phyloP scores from a whole-genome alignment of 1,140 invertebrate genomes.

The Lepidurus packardi region DNA sequence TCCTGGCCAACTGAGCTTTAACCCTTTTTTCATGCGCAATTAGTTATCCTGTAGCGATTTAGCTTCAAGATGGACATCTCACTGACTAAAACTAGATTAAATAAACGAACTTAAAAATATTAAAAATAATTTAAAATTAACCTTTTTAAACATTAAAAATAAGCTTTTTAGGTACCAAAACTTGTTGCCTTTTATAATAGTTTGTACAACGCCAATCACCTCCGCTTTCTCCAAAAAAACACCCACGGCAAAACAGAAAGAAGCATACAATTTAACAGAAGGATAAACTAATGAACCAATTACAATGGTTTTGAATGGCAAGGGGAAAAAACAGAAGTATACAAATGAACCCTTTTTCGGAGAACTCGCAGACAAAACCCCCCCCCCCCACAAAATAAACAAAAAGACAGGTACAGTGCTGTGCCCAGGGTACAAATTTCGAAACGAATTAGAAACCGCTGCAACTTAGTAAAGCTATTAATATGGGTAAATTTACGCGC shows the following conservation, averaged over 20 bases:
- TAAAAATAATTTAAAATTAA: too few relatives aligned
- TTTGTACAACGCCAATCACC: slow-evolving; percentile 21
- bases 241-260: slow-evolving; percentile 15
- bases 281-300: not conserved
- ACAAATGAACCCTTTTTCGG: slow-evolving; percentile 2
- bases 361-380: not conserved
- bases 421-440: slow-evolving; percentile 11
- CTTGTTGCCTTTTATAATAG: slow-evolving; percentile 14
- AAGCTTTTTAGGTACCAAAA: not conserved
- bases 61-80: too few relatives aligned
- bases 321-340: not conserved
- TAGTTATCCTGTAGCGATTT: too few relatives aligned
- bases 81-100: too few relatives aligned
- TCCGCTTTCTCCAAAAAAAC: not conserved
- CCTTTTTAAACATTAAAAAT: too few relatives aligned
- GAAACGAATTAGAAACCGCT: not conserved
- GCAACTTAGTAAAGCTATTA: not conserved
- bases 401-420: slow-evolving; percentile 19
- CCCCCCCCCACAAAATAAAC: too few relatives aligned
- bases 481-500: not conserved
- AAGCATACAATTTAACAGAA: slow-evolving; percentile 9
- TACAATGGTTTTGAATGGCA: slow-evolving; percentile 3
- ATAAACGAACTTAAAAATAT: too few relatives aligned
- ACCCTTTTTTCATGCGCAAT: too few relatives aligned
- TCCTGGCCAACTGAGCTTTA: too few relatives aligned